Base-by-base conservation (phyloP, 2,113 vertebrate species). In the Noctilio leporinus region DNA sequence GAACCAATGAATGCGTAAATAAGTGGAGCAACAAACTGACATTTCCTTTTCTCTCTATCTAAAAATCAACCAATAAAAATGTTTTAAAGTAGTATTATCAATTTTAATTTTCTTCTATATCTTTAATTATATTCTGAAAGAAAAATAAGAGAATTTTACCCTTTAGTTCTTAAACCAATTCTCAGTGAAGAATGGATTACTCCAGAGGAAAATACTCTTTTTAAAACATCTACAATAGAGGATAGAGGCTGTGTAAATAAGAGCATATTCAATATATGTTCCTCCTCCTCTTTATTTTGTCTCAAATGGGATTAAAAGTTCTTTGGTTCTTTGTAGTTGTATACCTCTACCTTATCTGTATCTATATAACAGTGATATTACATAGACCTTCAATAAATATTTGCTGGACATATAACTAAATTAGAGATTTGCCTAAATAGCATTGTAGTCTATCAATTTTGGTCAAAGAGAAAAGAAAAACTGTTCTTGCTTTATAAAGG, bases 161-260 rank as follows among this genome's bases (percentile, higher is more conserved):
- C 73, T 94, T 28, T 62, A 91, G 49, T 86, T 96, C 38, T 92
- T 75, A 87, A 86, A 62, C 35, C 51, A 95, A 47, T 64, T 62
- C 7, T 72, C 72, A 51, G 19, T 59, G 83, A 72, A 86, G 28
- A 92, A 75, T 73, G 55, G 9, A 85, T 91, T 65, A 55, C 17
- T 55, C 35, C 8, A 70, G 17, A 85, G 7, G 47, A 81, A 89
- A 89, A 45, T 2, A 40, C 26, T 12, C 7, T 57, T 91, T 7
- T 2, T 1, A 49, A 64, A 83, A 75, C 93, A 38, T 26, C 49
- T 80, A 40, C 43, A 47, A 75, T 33, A 57, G 30, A 72, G 47
- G 53, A 75, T 33, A 57, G 30, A 72, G 47, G 33, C 4, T 81
- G 47, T 70, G 75, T 70, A 62, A 88, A 57, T 35, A 67, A 19